Base-by-base conservation (phyloP, 1,140 invertebrate genomes). In the Paraescarpia echinospica region DNA sequence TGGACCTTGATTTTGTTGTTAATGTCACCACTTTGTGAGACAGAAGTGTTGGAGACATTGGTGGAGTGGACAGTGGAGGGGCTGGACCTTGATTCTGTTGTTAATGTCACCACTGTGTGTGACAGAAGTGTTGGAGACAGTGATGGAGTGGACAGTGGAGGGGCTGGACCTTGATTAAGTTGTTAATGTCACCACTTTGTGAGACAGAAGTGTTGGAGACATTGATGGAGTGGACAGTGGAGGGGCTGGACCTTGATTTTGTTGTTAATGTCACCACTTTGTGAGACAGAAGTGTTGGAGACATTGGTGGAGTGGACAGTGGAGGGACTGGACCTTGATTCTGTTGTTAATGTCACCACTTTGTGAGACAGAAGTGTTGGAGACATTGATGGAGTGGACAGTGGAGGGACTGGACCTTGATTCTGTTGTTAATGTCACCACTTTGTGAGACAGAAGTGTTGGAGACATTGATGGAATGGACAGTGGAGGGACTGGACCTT, bases 111-210 rank as follows among this genome's bases (percentile, higher is more conserved):
- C 4, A 77, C 59, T 22, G 41, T 41, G 41, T 41, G 95, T 41
- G 59, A 77, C 2, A 77, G 59, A 77, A 77, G 12, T 77, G 59
- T 95, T 97, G 31, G 95, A 97, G 6, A 97, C 96, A 90, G 94
- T 98, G 1, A 94, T 97, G 12, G 96, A 97, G 92, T 97, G 97
- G 96, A 96, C 97, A 1, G 96, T 97, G 93, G 97, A 98, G 90
- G 98, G 98, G 0, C 96, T 99, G 33, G 97, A 98, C 95, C 97
- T 98, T 94, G 97, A 98, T 14, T 96, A 97, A 48, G 98, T 98
- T 0, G 97, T 98, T 93, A 27, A 77, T 77, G 59, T 77, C 22
- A 2, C 22, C 27, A 77, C 59, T 41, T 4, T 41, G 95, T 88
- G 96, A n/a, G n/a, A 94, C 92, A 95, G 96, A 95, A 93, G 95